phyloP scores from a whole-genome alignment of 2,113 vertebrate genomes.

The Chamaetylas fuelleborni region DNA sequence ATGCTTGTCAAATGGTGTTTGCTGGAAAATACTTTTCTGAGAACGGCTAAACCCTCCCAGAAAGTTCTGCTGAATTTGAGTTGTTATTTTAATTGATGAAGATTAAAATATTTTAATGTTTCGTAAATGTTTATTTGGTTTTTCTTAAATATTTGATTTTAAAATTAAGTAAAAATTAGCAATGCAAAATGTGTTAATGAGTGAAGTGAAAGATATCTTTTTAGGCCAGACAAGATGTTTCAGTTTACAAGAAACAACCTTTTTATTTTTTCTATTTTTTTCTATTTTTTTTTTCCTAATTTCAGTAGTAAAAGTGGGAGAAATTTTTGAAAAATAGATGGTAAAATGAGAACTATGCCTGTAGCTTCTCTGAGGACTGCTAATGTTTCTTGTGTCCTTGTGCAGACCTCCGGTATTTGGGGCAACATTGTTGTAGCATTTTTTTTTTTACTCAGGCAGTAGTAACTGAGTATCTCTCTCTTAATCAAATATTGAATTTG shows the following conservation, averaged over 20 bases:
- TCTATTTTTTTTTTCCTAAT: background rate
- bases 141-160: background rate
- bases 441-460: background rate
- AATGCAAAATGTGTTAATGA: background rate
- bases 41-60: background rate
- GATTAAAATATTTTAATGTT: background rate
- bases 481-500: constrained; percentile 19
- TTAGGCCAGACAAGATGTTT: background rate
- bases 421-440: background rate
- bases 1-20: background rate
- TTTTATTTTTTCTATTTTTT: background rate
- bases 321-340: background rate
- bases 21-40: background rate
- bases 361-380: background rate
- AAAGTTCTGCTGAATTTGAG: background rate
- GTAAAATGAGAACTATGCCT: background rate
- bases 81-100: background rate
- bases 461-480: background rate
- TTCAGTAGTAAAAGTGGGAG: background rate
- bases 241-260: background rate
- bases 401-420: background rate
- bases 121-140: background rate
- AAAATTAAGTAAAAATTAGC: background rate
- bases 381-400: background rate
- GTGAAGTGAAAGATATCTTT: background rate